phyloP scores from a whole-genome alignment of 2,113 vertebrate species.

The human region GRCh38 chr14:59604001-59604500 shows the following conservation, averaged over 20 bases:
- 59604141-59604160: neutral
- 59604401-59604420: neutral
- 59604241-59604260: conserved; percentile 30
- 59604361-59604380: neutral
- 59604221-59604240: conserved; percentile 1
- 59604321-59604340: neutral
- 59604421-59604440: neutral
- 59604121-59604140: neutral
- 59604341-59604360: neutral
- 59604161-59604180: neutral
- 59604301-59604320: neutral
- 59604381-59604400: neutral
- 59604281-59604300: neutral
- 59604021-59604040: neutral
- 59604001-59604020: neutral
- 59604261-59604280: neutral
- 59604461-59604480: neutral
- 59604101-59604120: neutral
- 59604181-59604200: neutral
- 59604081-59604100: neutral
- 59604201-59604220: neutral
- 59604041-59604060: neutral
- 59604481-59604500: neutral
- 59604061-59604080: neutral
- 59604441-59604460: neutral